Conservation (phyloP, 2,797 vertebrate genomes). For the Cephalopachus bancanus region DNA sequence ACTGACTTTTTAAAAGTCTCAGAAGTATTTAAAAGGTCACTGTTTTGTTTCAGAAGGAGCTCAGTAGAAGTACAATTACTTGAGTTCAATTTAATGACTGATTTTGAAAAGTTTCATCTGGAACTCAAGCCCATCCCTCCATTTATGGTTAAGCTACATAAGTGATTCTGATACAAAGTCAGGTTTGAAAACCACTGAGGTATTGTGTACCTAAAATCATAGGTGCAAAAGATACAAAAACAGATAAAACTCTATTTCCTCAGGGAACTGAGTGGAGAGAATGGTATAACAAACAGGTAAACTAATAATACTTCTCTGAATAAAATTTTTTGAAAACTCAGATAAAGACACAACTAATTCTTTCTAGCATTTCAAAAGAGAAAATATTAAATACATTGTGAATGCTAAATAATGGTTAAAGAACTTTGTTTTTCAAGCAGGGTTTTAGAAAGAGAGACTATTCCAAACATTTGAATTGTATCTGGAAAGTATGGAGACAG, state of each 20-base stretch:
- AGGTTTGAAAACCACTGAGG: not conserved
- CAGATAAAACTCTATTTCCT: not conserved
- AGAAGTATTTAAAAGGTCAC: not conserved
- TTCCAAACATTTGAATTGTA: not conserved
- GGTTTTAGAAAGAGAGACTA: not conserved
- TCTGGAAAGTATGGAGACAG: not conserved
- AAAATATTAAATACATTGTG: not conserved
- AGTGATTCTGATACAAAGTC: not conserved
- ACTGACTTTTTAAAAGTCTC: not conserved
- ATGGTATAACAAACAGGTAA: not conserved
- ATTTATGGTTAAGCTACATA: not conserved
- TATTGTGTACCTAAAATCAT: not conserved
- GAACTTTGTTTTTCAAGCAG: not conserved
- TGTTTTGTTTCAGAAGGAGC: not conserved
- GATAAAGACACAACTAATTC: not conserved
- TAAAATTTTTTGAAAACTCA: not conserved
- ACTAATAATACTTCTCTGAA: not conserved
- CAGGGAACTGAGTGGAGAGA: not conserved
- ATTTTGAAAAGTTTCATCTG: not conserved
- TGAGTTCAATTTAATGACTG: not conserved
- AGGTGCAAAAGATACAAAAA: not conserved
- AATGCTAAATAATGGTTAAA: not conserved
- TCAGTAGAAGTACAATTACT: not conserved
- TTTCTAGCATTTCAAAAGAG: not conserved
- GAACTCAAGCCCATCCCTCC: not conserved